A percentile compares a stretch with the other conserved stretches of the same genome.
Evolutionary conservation across 1,140 invertebrate species (phyloP).

Genomic region (Cyclargus thomasi): DNA sequence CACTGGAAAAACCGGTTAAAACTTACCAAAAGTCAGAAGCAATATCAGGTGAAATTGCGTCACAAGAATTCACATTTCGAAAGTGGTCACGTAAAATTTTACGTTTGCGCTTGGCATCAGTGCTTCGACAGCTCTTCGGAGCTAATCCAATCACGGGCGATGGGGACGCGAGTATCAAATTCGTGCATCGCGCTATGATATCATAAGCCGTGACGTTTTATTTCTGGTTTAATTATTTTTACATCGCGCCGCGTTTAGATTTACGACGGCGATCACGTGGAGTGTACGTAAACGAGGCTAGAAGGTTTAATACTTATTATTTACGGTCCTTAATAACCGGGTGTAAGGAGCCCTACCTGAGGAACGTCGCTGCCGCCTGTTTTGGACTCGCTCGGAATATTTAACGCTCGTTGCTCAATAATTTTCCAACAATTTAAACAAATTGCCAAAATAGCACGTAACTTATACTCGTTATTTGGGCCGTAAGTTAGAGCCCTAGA

Average conservation of each 20-base stretch:
- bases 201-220: constrained; percentile 8
- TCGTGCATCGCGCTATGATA: constrained; percentile 36
- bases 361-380: constrained; percentile 41
- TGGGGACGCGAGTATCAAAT: constrained; percentile 58
- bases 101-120: constrained; percentile 59
- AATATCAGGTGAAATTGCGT: constrained; percentile 44
- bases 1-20: background rate
- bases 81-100: constrained; percentile 73
- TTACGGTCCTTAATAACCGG: constrained; percentile 63
- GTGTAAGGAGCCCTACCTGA: constrained; percentile 32
- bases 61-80: constrained; percentile 53
- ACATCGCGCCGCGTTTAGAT: constrained; percentile 25
- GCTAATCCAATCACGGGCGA: constrained; percentile 67
- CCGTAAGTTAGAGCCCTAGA: background rate
- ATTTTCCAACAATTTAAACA: constrained; percentile 22
- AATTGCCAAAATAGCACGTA: background rate
- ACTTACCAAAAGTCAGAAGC: constrained; percentile 10
- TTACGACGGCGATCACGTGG: constrained; percentile 47
- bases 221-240: constrained; percentile 10
- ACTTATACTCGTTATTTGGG: background rate
- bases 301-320: constrained; percentile 64
- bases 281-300: constrained; percentile 56
- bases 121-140: constrained; percentile 51
- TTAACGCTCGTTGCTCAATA: constrained; percentile 43
- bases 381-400: constrained; percentile 53